Evolutionary conservation across 2,797 vertebrate species (phyloP), one percentile per base, ranked within the genome.

Genomic region (Oreonectes daqikongensis): DNA sequence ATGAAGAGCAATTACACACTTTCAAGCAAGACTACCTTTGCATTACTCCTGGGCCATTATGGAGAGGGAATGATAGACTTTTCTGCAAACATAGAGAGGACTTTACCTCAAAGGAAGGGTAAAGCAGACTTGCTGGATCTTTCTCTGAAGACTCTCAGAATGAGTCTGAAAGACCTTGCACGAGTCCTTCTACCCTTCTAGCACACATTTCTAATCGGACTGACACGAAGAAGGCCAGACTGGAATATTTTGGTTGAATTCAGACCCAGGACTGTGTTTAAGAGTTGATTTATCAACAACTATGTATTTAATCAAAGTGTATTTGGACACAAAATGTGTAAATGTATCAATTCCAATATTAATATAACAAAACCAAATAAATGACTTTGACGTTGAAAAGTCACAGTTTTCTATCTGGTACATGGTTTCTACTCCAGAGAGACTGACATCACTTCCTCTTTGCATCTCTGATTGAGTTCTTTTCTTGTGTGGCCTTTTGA

Each of bases 401-500:
- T n/a, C n/a, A n/a, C n/a, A n/a, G 48, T 42, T 42, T 1, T 22
- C 11, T 57, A 50, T 20, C 7, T 20, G 5, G n/a, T 6, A 52
- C 32, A 38, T 10, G 30, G 44, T 63, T 69, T 69, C 20, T 8
- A 35, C 10, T 76, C 20, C 42, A 61, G 15, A 63, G 30, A 52
- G 10, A 52, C 20, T 46, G 46, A 69, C 53, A 17, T 48, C 53
- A 68, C 38, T 69, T 60, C 46, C 42, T 68, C 17, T 74, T 79
- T 17, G 65, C 38, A 7, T 48, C 32, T 55, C 26, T 46, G 55
- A 53, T 17, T 22, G 67, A 60, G 52, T 48, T 44, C 18, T 77
- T 73, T 87, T 86, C 84, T 85, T 83, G 83, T 83, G 83, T 79
- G 68, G 52, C 84, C 89, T 89, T 90, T 89, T 89, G 84, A 91